Conservation (phyloP, 23 tunicate species). For the Oikopleura albicans region DNA sequence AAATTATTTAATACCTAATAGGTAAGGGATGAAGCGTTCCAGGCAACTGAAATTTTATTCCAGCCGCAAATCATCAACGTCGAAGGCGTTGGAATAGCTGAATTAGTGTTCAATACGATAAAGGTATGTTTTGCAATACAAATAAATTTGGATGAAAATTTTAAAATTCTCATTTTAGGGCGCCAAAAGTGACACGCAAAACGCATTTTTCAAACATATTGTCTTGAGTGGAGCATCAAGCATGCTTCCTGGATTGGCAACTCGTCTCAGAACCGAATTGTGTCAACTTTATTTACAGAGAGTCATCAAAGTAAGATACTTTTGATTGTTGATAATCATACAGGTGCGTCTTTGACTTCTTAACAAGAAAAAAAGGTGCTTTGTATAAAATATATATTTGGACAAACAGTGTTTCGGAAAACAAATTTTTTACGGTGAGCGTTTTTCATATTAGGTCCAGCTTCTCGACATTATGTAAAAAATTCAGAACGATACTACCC, state of each 20-base stretch:
- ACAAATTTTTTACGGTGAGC: no score
- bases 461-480: no score
- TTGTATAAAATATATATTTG: no score
- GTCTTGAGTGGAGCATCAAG: conserved; percentile 94
- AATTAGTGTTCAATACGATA: conserved; percentile 77
- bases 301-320: conserved; percentile 48
- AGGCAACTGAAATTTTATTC: conserved; percentile 89
- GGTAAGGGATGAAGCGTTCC: conserved; percentile 86
- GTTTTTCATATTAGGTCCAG: no score
- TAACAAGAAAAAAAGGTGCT: no score
- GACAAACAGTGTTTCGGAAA: no score
- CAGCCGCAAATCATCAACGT: conserved; percentile 94
- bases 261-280: conserved; percentile 80
- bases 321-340: neutral
- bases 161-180: conserved; percentile 30
- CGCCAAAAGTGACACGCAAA: conserved; percentile 20
- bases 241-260: conserved; percentile 92
- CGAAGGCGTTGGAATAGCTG: conserved; percentile 73
- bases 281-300: conserved; percentile 70
- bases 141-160: conserved; percentile 45
- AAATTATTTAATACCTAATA: no score
- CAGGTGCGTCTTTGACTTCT: no score
- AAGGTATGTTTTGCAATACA: conserved; percentile 89
- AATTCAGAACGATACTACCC: no score
- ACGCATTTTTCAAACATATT: conserved; percentile 94